A percentile compares a stretch with the other conserved stretches of the same genome.
Conservation (phyloP, 53 echinoderm and acorn worm species). For the Antedon mediterranea region DNA sequence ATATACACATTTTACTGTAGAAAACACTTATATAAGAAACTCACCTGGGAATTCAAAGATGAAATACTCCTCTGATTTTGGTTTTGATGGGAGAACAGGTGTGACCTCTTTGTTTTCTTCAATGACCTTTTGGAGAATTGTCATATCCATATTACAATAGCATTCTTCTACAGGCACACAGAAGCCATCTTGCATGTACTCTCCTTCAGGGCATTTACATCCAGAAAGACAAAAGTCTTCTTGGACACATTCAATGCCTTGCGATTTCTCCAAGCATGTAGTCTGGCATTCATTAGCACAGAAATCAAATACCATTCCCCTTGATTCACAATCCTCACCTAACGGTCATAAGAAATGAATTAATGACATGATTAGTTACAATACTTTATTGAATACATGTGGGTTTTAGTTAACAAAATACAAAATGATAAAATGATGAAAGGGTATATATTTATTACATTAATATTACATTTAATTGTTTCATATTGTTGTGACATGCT, state of each 20-base stretch:
- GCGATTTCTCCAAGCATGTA: background rate
- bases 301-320: background rate
- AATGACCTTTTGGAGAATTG: background rate
- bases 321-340: background rate
- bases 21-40: too few relatives aligned
- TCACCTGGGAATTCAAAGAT: background rate
- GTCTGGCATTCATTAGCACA: background rate
- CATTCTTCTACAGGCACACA: background rate
- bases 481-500: too few relatives aligned
- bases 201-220: constrained; percentile 8
- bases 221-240: constrained; percentile 6
- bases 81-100: background rate
- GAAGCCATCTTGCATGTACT: background rate
- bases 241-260: background rate
- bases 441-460: too few relatives aligned
- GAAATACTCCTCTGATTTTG: background rate
- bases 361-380: too few relatives aligned
- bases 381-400: too few relatives aligned
- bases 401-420: too few relatives aligned
- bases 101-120: background rate
- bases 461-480: too few relatives aligned
- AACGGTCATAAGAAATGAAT: too few relatives aligned
- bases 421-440: too few relatives aligned
- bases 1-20: too few relatives aligned
- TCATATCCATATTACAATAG: background rate